phyloP scores from a whole-genome alignment of 2,797 vertebrate genomes.

The Coreius guichenoti region DNA sequence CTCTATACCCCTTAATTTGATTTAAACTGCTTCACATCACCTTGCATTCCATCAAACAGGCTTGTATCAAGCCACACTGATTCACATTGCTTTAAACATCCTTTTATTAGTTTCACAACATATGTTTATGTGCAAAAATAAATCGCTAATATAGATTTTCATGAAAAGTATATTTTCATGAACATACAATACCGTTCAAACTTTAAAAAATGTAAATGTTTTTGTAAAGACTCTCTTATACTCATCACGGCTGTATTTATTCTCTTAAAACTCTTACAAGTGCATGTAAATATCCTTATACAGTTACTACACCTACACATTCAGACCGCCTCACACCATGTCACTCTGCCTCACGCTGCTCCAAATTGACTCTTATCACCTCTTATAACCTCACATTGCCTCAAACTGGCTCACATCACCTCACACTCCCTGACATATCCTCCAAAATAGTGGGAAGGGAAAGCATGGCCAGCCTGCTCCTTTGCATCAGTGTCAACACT shows the following conservation, averaged over 20 bases:
- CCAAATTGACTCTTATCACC: background rate
- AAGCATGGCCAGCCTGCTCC: background rate
- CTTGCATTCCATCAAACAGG: background rate
- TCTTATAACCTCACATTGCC: slow-evolving; percentile 6
- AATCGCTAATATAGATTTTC: background rate
- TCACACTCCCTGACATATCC: slow-evolving; percentile 11
- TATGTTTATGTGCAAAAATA: background rate
- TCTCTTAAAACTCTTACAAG: background rate
- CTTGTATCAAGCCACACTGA: background rate
- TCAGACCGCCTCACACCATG: background rate
- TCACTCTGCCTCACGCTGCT: background rate
- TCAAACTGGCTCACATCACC: slow-evolving; percentile 6
- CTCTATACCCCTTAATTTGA: background rate
- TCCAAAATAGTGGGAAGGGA: slow-evolving; percentile 4
- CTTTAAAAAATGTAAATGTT: background rate
- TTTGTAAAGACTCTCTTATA: background rate
- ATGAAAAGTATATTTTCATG: background rate
- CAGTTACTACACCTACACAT: background rate
- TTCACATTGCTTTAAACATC: background rate
- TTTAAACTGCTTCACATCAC: slow-evolving; percentile 1
- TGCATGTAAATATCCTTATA: background rate
- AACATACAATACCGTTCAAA: background rate
- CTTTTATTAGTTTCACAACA: background rate
- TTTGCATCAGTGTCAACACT: slow-evolving; percentile 30
- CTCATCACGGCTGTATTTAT: background rate